These are phyloP conservation scores for Cygnus olor DNA, from an alignment of 2,797 vertebrate species.

Conservation along the genomic window DNA sequence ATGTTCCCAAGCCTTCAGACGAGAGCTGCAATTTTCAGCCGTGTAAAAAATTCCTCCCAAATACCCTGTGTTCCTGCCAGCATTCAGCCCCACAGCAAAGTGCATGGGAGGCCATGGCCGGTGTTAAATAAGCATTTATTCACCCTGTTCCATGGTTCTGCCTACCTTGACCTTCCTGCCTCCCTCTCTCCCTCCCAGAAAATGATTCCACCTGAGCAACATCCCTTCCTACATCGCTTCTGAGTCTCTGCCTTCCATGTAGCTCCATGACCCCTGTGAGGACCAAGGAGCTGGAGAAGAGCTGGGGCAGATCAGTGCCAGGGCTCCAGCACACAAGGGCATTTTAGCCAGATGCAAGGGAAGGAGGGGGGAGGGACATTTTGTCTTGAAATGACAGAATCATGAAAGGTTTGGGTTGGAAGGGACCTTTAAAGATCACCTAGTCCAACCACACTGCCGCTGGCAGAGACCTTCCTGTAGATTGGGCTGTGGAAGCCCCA, in stretches of 20 bases:
- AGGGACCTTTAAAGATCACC: too few relatives aligned
- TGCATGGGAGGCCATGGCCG: background rate
- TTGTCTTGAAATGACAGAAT: background rate
- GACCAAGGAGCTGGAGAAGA: background rate
- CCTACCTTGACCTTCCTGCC: background rate
- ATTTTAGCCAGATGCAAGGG: background rate
- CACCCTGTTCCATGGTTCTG: constrained; percentile 10
- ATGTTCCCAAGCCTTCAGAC: background rate
- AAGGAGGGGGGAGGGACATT: background rate
- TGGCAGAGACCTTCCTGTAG: too few relatives aligned
- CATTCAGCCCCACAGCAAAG: background rate
- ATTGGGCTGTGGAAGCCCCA: too few relatives aligned
- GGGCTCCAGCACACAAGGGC: background rate
- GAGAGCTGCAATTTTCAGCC: background rate
- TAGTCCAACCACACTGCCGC: too few relatives aligned
- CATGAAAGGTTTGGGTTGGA: too few relatives aligned
- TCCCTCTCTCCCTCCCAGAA: background rate
- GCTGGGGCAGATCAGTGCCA: background rate
- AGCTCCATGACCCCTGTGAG: background rate
- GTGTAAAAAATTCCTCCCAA: background rate
- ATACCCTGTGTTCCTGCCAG: background rate
- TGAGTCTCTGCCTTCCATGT: background rate
- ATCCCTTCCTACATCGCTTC: background rate
- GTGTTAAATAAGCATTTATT: background rate
- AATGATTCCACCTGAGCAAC: background rate